A percentile compares a stretch with the other conserved stretches of the same genome.
These are phyloP conservation scores for Leuciscus idus DNA, from an alignment of 2,113 vertebrate species.

Conservation along the genomic window DNA sequence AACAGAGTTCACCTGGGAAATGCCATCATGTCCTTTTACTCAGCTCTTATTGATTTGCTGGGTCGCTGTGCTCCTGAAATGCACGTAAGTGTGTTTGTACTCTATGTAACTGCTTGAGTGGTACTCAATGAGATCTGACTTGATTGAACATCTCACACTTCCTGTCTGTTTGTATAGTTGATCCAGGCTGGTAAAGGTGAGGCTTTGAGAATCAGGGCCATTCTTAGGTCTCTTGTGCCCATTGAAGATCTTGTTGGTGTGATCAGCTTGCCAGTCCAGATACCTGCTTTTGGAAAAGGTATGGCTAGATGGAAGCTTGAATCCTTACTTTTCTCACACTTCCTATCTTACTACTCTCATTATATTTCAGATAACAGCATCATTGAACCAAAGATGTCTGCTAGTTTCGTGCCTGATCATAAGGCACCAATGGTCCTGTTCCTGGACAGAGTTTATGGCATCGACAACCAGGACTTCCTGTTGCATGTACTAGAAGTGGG, in stretches of 20 bases:
- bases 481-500: conserved; percentile 91
- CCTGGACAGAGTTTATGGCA: conserved; percentile 93
- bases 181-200: conserved; percentile 93
- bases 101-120: not conserved
- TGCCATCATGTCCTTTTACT: conserved; percentile 93
- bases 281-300: conserved; percentile 92
- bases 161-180: conserved; percentile 70
- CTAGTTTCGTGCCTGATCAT: conserved; percentile 94
- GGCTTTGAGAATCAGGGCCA: conserved; percentile 89
- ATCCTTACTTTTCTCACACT: not conserved
- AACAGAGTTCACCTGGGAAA: conserved; percentile 91
- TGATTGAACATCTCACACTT: not conserved
- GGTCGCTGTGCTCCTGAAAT: conserved; percentile 94
- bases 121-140: not conserved
- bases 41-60: conserved; percentile 90
- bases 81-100: conserved; percentile 79
- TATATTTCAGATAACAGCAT: conserved; percentile 80
- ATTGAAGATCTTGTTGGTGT: conserved; percentile 92
- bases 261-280: conserved; percentile 90
- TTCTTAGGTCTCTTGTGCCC: conserved; percentile 90
- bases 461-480: conserved; percentile 93
- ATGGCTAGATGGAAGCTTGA: not conserved
- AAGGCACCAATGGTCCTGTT: conserved; percentile 95
- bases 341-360: no score
- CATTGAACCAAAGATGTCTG: conserved; percentile 93